Percentiles rank a stretch among this genome's conserved stretches.
phyloP scores from a whole-genome alignment of 2,113 vertebrate genomes.

The Callaeas wilsoni region DNA sequence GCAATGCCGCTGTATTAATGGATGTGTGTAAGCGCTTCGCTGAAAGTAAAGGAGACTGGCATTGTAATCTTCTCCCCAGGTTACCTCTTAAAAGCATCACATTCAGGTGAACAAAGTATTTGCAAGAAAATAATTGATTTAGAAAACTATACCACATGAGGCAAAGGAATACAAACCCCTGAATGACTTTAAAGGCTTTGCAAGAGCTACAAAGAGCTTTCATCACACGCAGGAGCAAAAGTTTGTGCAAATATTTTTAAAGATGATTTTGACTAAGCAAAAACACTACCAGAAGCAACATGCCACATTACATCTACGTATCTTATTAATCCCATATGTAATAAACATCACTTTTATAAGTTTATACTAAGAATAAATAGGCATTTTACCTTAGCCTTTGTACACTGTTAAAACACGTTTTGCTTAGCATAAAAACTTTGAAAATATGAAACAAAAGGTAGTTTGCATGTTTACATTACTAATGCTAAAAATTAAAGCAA shows the following conservation, averaged over 20 bases:
- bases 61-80: background rate
- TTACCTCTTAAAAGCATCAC: background rate
- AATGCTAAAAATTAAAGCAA: background rate
- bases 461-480: background rate
- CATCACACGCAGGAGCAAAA: background rate
- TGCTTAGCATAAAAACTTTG: background rate
- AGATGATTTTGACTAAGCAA: background rate
- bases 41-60: background rate
- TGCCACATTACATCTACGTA: background rate
- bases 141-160: background rate
- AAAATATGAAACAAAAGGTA: background rate
- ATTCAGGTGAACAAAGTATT: background rate
- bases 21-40: background rate
- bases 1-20: background rate
- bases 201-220: background rate
- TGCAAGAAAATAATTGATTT: background rate
- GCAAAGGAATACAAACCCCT: background rate
- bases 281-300: background rate
- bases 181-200: background rate
- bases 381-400: background rate
- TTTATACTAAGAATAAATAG: background rate
- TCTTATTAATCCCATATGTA: background rate
- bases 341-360: background rate
- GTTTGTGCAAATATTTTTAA: background rate
- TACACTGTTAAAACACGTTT: background rate